phyloP scores from a whole-genome alignment of 1,140 invertebrate genomes.

The Drosophila setifemur region DNA sequence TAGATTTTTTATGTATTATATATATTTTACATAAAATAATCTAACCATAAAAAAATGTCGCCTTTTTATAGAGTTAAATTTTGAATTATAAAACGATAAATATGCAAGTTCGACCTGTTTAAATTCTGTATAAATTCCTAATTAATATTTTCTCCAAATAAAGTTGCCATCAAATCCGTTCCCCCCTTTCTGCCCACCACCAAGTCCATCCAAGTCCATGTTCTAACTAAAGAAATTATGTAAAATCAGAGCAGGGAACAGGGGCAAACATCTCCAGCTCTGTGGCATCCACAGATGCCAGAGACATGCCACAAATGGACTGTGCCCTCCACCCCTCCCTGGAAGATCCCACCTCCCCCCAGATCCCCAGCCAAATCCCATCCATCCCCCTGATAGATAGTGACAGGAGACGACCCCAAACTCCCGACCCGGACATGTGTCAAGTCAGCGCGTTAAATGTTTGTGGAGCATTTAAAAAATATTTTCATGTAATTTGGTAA shows the following conservation, averaged over 20 bases:
- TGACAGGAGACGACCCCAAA: slow-evolving; percentile 35
- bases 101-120: no score
- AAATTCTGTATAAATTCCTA: neutral
- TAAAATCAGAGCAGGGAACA: slow-evolving; percentile 6
- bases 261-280: neutral
- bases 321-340: slow-evolving; percentile 6
- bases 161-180: neutral
- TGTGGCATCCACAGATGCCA: slow-evolving; percentile 40
- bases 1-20: no score
- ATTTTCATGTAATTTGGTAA: slow-evolving; percentile 82
- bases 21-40: no score
- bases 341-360: neutral
- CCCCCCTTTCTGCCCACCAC: neutral
- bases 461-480: slow-evolving; percentile 78
- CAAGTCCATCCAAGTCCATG: neutral
- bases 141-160: no score
- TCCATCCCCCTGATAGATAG: slow-evolving; percentile 18
- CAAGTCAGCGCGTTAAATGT: slow-evolving; percentile 58
- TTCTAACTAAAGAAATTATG: neutral
- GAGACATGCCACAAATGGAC: slow-evolving; percentile 78
- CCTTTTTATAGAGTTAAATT: no score
- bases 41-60: no score
- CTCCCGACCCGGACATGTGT: slow-evolving; percentile 59
- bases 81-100: no score
- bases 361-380: slow-evolving; percentile 6